Conservation (phyloP, 2,888 invertebrate species). For the Clistopyga incitator region DNA sequence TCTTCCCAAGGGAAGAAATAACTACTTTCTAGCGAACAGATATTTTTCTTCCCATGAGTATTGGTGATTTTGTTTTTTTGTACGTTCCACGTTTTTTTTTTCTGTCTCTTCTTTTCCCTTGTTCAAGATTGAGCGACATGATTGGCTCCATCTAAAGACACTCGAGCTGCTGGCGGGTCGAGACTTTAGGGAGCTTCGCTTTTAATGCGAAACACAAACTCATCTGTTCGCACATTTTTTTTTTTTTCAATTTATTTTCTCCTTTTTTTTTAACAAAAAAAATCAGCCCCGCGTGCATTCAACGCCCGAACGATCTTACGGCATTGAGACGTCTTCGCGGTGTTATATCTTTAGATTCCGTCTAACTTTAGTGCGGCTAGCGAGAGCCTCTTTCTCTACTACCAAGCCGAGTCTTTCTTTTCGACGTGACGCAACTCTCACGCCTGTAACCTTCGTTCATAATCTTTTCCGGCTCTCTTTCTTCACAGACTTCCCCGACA, state of each 20-base stretch:
- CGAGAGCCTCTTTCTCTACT: slow-evolving; percentile 49
- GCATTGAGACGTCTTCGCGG: slow-evolving; percentile 69
- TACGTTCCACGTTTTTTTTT: no score
- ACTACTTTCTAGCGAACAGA: no score
- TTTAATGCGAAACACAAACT: no score
- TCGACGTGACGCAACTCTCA: slow-evolving; percentile 53
- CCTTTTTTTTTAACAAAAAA: neutral
- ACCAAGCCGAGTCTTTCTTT: slow-evolving; percentile 43
- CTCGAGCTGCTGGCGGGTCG: no score
- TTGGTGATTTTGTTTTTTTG: no score
- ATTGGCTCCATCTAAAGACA: no score
- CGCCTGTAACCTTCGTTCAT: slow-evolving; percentile 60
- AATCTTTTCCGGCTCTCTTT: slow-evolving; percentile 51
- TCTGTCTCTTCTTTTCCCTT: no score
- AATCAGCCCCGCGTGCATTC: neutral
- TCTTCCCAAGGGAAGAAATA: no score
- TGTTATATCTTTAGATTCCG: slow-evolving; percentile 79
- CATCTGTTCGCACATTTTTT: neutral
- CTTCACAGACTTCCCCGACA: slow-evolving; percentile 6
- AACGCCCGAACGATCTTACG: slow-evolving; percentile 47
- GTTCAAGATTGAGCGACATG: no score
- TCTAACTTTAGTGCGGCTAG: slow-evolving; percentile 77
- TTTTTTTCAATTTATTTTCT: neutral
- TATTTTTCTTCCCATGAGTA: no score
- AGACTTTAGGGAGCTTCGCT: no score